These are phyloP conservation scores for Platygyra sinensis DNA, from an alignment of 64 coral and sea anemone genomes.

Conservation along the genomic window DNA sequence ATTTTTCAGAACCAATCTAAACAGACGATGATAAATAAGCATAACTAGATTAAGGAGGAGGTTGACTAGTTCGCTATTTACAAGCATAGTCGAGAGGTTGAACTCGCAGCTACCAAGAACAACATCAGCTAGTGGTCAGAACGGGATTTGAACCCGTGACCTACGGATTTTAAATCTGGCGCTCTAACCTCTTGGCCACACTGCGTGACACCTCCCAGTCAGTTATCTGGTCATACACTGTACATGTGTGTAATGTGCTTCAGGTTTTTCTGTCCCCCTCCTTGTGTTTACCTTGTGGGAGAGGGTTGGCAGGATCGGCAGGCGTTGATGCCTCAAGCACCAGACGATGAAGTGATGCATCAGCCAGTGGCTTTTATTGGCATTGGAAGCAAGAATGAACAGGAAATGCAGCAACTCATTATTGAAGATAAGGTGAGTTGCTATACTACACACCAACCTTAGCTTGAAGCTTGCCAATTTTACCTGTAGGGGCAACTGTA, in stretches of 20 bases:
- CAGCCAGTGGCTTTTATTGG: slow-evolving; percentile 96
- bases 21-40: too few relatives aligned
- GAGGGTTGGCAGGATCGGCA: slow-evolving; percentile 90
- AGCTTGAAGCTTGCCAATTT: too few relatives aligned
- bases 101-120: too few relatives aligned
- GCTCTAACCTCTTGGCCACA: too few relatives aligned
- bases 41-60: too few relatives aligned
- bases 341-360: slow-evolving; percentile 72
- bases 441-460: neutral
- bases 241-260: neutral
- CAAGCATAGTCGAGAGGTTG: too few relatives aligned
- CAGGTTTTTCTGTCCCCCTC: slow-evolving; percentile 97
- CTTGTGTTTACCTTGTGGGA: slow-evolving; percentile 92
- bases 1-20: too few relatives aligned
- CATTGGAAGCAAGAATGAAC: slow-evolving; percentile 88
- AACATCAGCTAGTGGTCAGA: too few relatives aligned
- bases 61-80: too few relatives aligned
- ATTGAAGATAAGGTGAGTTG: slow-evolving; percentile 93
- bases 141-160: too few relatives aligned
- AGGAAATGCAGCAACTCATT: slow-evolving; percentile 93
- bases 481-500: neutral
- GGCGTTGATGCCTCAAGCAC: slow-evolving; percentile 38
- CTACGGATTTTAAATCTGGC: too few relatives aligned
- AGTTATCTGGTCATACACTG: neutral
- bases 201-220: neutral